Conservation (phyloP, 2,113 vertebrate species). For the Orycteropus afer region DNA sequence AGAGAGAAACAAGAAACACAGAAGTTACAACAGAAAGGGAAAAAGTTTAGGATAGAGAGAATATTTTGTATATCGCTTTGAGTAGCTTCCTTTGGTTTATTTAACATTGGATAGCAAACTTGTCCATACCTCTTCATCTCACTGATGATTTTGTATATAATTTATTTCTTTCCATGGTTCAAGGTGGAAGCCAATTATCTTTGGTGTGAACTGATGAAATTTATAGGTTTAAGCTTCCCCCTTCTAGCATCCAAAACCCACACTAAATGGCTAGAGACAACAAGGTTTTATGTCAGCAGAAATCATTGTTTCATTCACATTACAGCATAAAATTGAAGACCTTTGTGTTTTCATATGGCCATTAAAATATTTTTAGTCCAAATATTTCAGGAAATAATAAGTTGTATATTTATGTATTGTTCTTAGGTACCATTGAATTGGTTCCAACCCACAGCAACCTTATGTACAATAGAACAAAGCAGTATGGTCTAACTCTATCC, state of each 20-base stretch:
- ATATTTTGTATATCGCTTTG: not conserved
- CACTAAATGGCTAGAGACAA: not conserved
- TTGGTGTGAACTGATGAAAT: not conserved
- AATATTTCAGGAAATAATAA: no score
- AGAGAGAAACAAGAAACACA: not conserved
- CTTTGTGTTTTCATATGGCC: no score
- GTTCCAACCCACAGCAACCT: no score
- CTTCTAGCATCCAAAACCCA: not conserved
- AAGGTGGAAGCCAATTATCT: not conserved
- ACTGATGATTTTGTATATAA: not conserved
- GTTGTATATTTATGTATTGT: no score
- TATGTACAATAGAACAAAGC: no score
- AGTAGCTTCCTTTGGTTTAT: not conserved
- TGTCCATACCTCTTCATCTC: not conserved
- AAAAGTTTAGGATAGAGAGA: not conserved
- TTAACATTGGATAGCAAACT: not conserved
- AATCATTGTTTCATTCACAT: not conserved
- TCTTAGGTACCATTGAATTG: no score
- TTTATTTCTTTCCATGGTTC: not conserved
- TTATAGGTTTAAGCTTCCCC: not conserved
- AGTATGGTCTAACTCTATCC: no score
- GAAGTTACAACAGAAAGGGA: not conserved
- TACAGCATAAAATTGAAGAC: not conserved
- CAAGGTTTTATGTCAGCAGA: not conserved
- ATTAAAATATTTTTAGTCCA: no score